Conservation (phyloP, 2,888 invertebrate genomes). For the Heliconius ismenius region DNA sequence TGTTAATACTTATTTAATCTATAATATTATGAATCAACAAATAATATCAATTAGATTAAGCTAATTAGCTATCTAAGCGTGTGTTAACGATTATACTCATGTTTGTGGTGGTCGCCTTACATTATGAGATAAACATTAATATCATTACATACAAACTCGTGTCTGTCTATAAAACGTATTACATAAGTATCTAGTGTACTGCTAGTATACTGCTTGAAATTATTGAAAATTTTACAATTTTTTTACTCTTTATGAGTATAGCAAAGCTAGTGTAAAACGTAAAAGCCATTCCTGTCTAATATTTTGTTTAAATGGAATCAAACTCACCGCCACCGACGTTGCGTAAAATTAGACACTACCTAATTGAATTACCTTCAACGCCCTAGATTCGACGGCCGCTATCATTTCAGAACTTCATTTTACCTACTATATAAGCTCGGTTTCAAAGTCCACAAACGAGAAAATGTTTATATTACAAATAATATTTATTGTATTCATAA, state of each 20-base stretch:
- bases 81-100: conserved; percentile 10
- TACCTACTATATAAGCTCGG: background rate
- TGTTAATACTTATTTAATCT: background rate
- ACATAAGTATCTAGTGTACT: too few relatives aligned
- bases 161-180: too few relatives aligned
- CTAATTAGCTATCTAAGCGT: conserved; percentile 16
- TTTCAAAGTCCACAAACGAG: background rate
- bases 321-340: too few relatives aligned
- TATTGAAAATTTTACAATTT: too few relatives aligned
- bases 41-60: conserved; percentile 5
- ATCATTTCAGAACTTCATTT: background rate
- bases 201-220: too few relatives aligned
- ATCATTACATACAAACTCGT: background rate
- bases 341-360: too few relatives aligned
- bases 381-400: background rate
- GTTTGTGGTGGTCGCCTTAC: conserved; percentile 21
- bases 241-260: too few relatives aligned
- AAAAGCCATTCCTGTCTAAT: too few relatives aligned
- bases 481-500: background rate
- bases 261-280: too few relatives aligned
- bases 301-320: too few relatives aligned
- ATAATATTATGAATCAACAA: background rate
- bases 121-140: conserved; percentile 10
- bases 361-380: too few relatives aligned
- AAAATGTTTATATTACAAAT: background rate